Conservation (phyloP, 2,888 invertebrate genomes). For the Aquatica leii region DNA sequence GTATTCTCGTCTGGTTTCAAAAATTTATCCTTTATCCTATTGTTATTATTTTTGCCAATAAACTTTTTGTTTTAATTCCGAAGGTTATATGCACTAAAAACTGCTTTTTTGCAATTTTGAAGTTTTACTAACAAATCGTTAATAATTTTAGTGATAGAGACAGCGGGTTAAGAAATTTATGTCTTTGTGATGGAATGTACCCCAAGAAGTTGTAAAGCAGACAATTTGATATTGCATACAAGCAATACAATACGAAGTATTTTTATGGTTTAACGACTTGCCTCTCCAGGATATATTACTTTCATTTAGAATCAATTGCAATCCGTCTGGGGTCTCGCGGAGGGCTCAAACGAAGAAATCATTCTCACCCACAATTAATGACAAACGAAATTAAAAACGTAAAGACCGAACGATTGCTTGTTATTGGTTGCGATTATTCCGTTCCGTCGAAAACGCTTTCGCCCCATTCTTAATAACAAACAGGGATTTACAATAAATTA, state of each 20-base stretch:
- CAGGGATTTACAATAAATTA: conserved; percentile 38
- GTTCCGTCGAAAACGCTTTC: conserved; percentile 17
- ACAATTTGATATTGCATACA: conserved; percentile 36
- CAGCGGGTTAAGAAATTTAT: too few relatives aligned
- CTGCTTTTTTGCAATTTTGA: too few relatives aligned
- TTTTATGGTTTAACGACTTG: conserved; percentile 58
- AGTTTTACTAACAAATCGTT: too few relatives aligned
- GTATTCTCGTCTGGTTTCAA: too few relatives aligned
- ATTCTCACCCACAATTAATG: conserved; percentile 58
- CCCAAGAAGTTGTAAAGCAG: conserved; percentile 23
- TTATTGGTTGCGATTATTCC: conserved; percentile 43
- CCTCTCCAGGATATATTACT: conserved; percentile 60
- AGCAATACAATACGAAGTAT: conserved; percentile 52
- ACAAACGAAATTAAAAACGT: conserved; percentile 61
- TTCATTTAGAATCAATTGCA: conserved; percentile 61
- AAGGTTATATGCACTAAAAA: too few relatives aligned
- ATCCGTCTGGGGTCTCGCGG: conserved; percentile 49
- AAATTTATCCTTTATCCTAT: too few relatives aligned
- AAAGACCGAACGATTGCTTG: conserved; percentile 49
- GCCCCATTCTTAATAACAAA: conserved; percentile 21
- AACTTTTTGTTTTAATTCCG: too few relatives aligned
- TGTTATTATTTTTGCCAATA: too few relatives aligned
- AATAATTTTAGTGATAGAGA: too few relatives aligned
- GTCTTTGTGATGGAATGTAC: conserved; percentile 18
- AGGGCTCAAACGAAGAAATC: conserved; percentile 45